Conservation (phyloP, 2,113 vertebrate species). For the Aplodontia rufa region DNA sequence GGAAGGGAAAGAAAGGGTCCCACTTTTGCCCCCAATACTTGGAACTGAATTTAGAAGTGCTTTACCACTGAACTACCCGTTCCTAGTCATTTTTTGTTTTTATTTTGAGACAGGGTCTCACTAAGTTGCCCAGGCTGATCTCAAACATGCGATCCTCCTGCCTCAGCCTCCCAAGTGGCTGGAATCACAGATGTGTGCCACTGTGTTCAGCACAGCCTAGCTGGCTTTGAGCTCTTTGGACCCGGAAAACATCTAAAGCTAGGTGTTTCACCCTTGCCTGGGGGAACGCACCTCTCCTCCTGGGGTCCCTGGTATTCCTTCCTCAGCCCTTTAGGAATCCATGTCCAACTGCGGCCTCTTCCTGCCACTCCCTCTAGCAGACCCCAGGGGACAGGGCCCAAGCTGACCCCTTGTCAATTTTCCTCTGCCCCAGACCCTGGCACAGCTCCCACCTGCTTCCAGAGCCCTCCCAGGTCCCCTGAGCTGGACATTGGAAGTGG, state of each 20-base stretch:
- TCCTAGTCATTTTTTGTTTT: too few species aligned
- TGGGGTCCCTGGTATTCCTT: not conserved
- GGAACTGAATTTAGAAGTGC: too few species aligned
- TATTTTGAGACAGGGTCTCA: too few species aligned
- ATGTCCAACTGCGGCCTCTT: not conserved
- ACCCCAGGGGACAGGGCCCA: not conserved
- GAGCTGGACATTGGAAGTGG: not conserved
- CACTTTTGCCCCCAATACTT: too few species aligned
- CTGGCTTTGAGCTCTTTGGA: not conserved
- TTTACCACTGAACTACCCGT: too few species aligned
- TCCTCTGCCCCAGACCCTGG: fast-evolving
- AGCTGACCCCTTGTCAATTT: not conserved
- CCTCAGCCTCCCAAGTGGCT: too few species aligned
- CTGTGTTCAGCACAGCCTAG: too few species aligned
- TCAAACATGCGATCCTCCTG: too few species aligned
- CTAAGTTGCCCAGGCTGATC: too few species aligned
- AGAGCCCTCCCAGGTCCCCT: not conserved
- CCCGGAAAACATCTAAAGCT: not conserved
- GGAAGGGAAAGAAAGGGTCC: not conserved
- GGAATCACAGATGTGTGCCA: too few species aligned
- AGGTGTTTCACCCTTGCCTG: not conserved
- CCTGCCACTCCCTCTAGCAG: not conserved
- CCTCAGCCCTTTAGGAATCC: not conserved
- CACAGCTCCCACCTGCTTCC: not conserved
- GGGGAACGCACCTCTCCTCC: not conserved